Conservation (phyloP, 2,797 vertebrate genomes). For the Avahi laniger region DNA sequence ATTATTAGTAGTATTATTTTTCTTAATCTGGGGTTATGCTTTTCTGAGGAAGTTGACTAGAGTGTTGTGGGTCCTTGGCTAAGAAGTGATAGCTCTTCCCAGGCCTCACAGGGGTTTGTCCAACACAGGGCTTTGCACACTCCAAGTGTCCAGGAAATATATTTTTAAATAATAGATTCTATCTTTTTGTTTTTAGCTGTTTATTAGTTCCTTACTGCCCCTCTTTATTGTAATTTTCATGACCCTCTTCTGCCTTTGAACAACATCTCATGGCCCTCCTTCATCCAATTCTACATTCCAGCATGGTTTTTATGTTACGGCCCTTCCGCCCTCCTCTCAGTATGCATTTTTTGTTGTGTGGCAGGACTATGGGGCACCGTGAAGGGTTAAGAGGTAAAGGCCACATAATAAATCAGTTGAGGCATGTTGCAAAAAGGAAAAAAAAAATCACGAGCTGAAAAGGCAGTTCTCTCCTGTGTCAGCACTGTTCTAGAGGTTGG, state of each 20-base stretch:
- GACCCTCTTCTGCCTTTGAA: neutral
- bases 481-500: neutral
- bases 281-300: neutral
- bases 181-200: neutral
- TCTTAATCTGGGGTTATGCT: neutral
- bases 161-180: neutral
- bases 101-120: neutral
- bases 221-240: neutral
- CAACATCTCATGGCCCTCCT: neutral
- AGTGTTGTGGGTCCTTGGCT: neutral
- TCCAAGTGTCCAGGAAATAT: neutral
- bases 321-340: neutral
- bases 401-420: neutral
- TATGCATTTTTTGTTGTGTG: neutral
- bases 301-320: neutral
- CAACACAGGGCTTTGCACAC: neutral
- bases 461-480: neutral
- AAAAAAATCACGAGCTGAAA: neutral
- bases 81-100: neutral
- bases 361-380: neutral
- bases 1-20: neutral
- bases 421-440: neutral
- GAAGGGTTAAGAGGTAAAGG: neutral
- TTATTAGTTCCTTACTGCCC: neutral
- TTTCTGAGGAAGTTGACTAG: neutral